Evolutionary conservation across 2,797 vertebrate species (phyloP).

Genomic region (Siniperca scherzeri): DNA sequence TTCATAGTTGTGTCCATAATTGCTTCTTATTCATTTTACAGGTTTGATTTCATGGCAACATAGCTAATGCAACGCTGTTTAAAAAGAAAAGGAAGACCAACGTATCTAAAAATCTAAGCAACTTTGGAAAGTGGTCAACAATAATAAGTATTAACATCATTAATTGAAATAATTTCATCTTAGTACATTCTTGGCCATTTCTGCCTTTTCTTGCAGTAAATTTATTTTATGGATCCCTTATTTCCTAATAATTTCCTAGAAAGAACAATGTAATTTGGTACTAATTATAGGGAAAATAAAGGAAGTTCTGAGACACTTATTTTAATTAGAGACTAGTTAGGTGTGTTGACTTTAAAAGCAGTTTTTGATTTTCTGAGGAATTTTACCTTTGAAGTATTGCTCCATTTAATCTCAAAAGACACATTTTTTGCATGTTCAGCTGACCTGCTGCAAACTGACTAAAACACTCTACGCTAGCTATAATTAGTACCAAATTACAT

Average conservation of each 20-base stretch:
- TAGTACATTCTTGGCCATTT: background rate
- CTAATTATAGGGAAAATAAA: background rate
- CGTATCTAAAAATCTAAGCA: background rate
- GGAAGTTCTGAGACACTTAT: background rate
- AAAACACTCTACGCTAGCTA: background rate
- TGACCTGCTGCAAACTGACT: background rate
- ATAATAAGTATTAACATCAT: background rate
- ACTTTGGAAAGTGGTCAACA: background rate
- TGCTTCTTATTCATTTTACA: no score
- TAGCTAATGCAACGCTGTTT: no score
- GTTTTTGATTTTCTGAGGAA: background rate
- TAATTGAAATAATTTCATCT: background rate
- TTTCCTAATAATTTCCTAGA: background rate
- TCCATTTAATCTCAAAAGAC: background rate
- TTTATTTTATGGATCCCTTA: background rate
- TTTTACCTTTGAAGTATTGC: constrained; percentile 4
- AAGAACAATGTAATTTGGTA: background rate
- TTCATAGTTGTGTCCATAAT: background rate
- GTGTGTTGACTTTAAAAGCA: background rate
- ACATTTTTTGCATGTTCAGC: background rate
- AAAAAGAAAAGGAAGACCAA: background rate
- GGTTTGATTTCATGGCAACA: background rate
- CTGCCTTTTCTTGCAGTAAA: background rate
- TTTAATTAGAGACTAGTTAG: background rate
- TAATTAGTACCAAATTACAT: background rate